Base-by-base conservation (phyloP, 2,888 invertebrate species). In the Drosophila testacea region DNA sequence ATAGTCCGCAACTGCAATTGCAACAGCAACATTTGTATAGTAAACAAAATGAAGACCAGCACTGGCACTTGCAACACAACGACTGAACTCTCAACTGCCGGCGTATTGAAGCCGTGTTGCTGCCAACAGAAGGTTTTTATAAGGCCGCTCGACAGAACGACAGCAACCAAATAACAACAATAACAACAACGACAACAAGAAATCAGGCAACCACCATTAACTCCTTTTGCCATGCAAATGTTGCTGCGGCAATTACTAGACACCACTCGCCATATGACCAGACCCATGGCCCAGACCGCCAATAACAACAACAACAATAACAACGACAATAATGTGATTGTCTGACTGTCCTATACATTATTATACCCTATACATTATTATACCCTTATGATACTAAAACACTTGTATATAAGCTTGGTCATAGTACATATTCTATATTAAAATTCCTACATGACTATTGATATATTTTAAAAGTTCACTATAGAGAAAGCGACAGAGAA, bases 141-240 rank as follows among this genome's bases (percentile, higher is more conserved):
- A 91, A 81, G 82, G 67, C 69, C 73, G 59, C 70, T 56, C 54
- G 16, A 38, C 38, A 30, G 38, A 34, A 73, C 46, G 68, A 50
- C 81, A 77, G 75, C 89, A 86, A 73, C 88, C 76, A 66, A 78
- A 70, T 62, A 82, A 79, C 83, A 82, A 70, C 66, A 69, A 63
- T 54, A 69, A 32, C 56, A 68, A 59, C 64, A 66, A 60, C 62
- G 67, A 77, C 71, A 79, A 64, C 77, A 72, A 76, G 60, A 84
- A 75, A 80, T 87, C 85, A 77, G 83, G 73, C 89, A 89, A 84
- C 85, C 83, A 72, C 88, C 85, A 85, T 81, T 85, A 87, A 80
- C 85, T 85, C 85, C 88, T 89, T 87, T 78, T 64, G 74, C 86
- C 89, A 88, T 88, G 89, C 89, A 89, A 86, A 85, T 89, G 88